These are phyloP conservation scores for Drosophila hamatofila DNA, from an alignment of 2,888 invertebrate genomes.

Conservation along the genomic window DNA sequence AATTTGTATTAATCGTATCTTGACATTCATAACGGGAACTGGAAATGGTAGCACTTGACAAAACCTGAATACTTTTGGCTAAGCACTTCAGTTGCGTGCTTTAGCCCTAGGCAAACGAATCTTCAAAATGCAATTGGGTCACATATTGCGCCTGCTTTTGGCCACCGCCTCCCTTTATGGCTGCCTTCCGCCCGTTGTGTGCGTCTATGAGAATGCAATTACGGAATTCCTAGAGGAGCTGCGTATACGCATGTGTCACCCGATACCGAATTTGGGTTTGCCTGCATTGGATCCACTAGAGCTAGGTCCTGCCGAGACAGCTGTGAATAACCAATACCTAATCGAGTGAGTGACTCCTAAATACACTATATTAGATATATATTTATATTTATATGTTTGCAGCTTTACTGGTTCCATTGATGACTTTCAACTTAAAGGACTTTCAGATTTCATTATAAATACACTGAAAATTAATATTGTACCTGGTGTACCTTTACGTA, in stretches of 20 bases:
- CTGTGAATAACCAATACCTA: constrained; percentile 71
- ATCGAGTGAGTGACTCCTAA: constrained; percentile 61
- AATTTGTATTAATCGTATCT: constrained; percentile 49
- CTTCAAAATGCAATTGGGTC: constrained; percentile 39
- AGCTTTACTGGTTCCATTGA: constrained; percentile 76
- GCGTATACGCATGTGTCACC: constrained; percentile 82
- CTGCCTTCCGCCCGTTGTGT: constrained; percentile 43
- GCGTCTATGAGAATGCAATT: constrained; percentile 64
- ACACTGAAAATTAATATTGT: constrained; percentile 54
- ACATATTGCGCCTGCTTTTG: constrained; percentile 30
- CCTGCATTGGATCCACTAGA: constrained; percentile 81
- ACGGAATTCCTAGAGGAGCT: constrained; percentile 74
- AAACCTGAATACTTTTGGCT: constrained; percentile 41
- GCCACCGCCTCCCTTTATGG: constrained; percentile 35
- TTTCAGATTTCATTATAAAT: constrained; percentile 74
- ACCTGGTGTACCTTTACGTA: constrained; percentile 54
- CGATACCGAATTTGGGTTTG: constrained; percentile 75
- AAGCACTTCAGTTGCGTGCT: constrained; percentile 41
- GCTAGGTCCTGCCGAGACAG: constrained; percentile 49
- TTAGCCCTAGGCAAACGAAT: constrained; percentile 31
- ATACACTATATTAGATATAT: not conserved
- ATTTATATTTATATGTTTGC: not conserved
- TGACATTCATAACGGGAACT: constrained; percentile 38
- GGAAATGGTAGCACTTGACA: constrained; percentile 48
- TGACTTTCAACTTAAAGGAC: constrained; percentile 66